Evolutionary conservation across 2,888 invertebrate genomes (phyloP), one percentile per base, ranked within the genome.

Genomic region (Drosophila austrosaltans): DNA sequence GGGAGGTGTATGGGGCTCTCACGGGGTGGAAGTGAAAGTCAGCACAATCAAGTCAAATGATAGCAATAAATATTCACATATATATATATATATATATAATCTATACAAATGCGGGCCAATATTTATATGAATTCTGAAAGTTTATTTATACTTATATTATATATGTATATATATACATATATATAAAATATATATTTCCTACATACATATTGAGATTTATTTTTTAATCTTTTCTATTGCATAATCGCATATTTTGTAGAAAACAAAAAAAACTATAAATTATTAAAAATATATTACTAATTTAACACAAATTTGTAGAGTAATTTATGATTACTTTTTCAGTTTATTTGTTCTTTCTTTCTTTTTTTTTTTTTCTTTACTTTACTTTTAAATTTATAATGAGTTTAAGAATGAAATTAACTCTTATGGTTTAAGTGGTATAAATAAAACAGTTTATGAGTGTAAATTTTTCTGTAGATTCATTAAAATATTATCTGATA

Each of bases 1-100:
- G 30, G 40, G 40, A 16, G 40, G 16, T 16, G 16, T 16, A 1
- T 16, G 16, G 16, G 16, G 16, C 16, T 16, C 10, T n/a, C 12
- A 25, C 28, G 39, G 58, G 58, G 28, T 25, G 25, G 58, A 57
- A 57, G 40, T 22, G 42, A 12, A 42, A 48, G 48, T 48, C 48
- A 48, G 48, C 48, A 42, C 40, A 57, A 57, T 59, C 58, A 59
- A 79, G 75, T 79, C 81, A 81, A 78, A 80, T 75, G 75, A 81
- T 78, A 81, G 48, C 75, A 67, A 59, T 59, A 81, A 78, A 69
- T 81, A 81, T 66, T 64, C 57, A 39, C 12, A 48, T 48, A 48
- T 16, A 44, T 2, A 16, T 48, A 48, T 48, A 48, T 7, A 22
- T 48, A 10, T 48, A 10, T 48, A 48, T 48, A 10, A 25, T 48